Evolutionary conservation across 2,888 invertebrate genomes (phyloP), one percentile per base, ranked within the genome.

Genomic region (Herminia tarsipennalis): DNA sequence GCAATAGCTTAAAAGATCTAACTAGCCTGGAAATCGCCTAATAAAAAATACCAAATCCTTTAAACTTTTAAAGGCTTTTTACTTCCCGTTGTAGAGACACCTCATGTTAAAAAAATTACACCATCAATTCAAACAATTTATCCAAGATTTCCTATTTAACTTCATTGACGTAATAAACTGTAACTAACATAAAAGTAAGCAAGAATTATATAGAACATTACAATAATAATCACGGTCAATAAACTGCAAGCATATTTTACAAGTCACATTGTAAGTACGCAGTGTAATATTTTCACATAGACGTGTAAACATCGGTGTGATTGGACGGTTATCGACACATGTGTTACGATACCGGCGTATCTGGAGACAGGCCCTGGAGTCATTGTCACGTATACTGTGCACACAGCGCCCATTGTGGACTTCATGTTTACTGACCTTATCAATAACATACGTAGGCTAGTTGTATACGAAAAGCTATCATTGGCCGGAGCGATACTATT

Each of bases 391-490:
- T 76, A 73, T 69, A 51, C 50, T 71, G 65, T 60, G 46, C 68
- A 70, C 72, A 78, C 72, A 71, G 66, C 57, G 74, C 66, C 75
- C 79, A 81, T 81, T 86, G 83, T 79, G 68, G 64, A 73, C 67
- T 61, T 64, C 49, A 63, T 88, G 86, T 90, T 88, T 88, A 84
- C 85, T 56, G 66, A 73, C 80, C 80, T 89, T 89, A 90, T 90
- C 89, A 87, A 87, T 86, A 88, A 87, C 83, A 86, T 38, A 50
- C 20, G 10, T 39, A 36, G 25, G 55, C 39, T 28, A n/a, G 61
- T 45, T 25, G 9, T 48, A 40, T 51, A 80, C 60, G 48, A 30
- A 4, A 25, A 68, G 81, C 70, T 73, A 66, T 32, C 32, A 41
- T 21, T 1, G 21, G 55, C 51, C 42, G 20, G 56, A 47, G 44